A percentile compares a stretch with the other conserved stretches of the same genome.
Evolutionary conservation across 1,140 invertebrate genomes (phyloP).

Genomic region (Zaprionus gabonicus): DNA sequence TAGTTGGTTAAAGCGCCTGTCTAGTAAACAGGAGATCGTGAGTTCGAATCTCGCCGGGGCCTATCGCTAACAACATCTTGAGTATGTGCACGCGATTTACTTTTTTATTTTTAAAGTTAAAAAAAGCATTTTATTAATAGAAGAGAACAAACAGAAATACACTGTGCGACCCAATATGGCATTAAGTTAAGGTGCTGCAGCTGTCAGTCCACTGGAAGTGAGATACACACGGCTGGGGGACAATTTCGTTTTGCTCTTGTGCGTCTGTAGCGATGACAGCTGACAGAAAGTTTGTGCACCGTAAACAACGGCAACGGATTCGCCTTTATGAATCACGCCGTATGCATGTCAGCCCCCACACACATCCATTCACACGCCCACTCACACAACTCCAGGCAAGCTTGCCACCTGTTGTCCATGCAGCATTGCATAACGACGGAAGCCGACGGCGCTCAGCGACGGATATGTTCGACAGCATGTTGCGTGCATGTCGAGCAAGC

Average conservation of each 20-base stretch:
- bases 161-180: background rate
- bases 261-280: slow-evolving; percentile 72
- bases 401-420: slow-evolving; percentile 69
- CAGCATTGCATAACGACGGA: slow-evolving; percentile 70
- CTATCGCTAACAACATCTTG: slow-evolving; percentile 40
- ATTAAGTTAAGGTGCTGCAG: background rate
- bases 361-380: background rate
- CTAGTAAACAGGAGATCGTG: slow-evolving; percentile 88
- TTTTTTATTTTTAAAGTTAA: slow-evolving; percentile 4
- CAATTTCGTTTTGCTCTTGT: slow-evolving; percentile 59
- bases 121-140: background rate
- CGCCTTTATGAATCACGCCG: slow-evolving; percentile 23
- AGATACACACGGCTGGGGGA: slow-evolving; percentile 4
- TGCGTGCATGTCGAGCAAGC: slow-evolving; percentile 56
- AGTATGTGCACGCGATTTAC: background rate
- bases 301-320: slow-evolving; percentile 61
- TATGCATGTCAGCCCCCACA: slow-evolving; percentile 22
- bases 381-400: background rate
- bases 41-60: slow-evolving; percentile 87
- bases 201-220: background rate
- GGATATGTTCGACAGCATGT: slow-evolving; percentile 84
- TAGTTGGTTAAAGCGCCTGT: slow-evolving; percentile 88
- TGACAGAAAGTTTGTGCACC: slow-evolving; percentile 69
- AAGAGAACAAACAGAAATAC: background rate
- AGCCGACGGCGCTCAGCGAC: slow-evolving; percentile 52